Conservation (phyloP, 2,113 vertebrate species). For the Callopanchax toddi region DNA sequence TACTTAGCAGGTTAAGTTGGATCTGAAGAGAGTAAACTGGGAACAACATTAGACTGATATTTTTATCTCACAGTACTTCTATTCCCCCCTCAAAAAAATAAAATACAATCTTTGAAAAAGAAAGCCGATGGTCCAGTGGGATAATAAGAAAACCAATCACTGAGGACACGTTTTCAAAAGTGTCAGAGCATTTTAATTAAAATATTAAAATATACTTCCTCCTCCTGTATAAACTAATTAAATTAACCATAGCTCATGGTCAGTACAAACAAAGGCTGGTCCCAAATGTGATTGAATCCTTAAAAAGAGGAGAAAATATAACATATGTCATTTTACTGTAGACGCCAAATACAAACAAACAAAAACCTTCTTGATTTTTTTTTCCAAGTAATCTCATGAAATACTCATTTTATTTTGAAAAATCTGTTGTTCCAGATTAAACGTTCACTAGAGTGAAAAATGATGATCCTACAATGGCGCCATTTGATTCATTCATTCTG, state of each 20-base stretch:
- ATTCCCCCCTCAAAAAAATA: background rate
- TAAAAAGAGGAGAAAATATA: background rate
- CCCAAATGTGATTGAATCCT: background rate
- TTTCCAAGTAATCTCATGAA: too few relatives aligned
- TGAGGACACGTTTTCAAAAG: too few relatives aligned
- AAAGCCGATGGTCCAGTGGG: background rate
- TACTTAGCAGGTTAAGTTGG: conserved; percentile 13
- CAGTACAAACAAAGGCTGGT: background rate
- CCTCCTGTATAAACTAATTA: background rate
- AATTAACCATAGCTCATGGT: background rate
- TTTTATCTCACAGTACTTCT: background rate
- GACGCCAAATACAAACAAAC: background rate
- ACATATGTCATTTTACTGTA: background rate
- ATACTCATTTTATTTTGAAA: background rate
- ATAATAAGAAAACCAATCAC: background rate
- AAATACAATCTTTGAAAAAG: background rate
- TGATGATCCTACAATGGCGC: background rate
- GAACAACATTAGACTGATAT: background rate
- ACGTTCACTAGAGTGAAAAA: background rate
- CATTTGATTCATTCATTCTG: background rate
- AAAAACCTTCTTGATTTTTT: background rate
- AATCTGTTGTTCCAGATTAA: background rate
- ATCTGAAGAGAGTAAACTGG: background rate
- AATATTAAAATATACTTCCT: background rate
- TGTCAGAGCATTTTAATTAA: background rate